Conservation (phyloP, 2,888 invertebrate genomes). For the Malthinus seriepunctatus region DNA sequence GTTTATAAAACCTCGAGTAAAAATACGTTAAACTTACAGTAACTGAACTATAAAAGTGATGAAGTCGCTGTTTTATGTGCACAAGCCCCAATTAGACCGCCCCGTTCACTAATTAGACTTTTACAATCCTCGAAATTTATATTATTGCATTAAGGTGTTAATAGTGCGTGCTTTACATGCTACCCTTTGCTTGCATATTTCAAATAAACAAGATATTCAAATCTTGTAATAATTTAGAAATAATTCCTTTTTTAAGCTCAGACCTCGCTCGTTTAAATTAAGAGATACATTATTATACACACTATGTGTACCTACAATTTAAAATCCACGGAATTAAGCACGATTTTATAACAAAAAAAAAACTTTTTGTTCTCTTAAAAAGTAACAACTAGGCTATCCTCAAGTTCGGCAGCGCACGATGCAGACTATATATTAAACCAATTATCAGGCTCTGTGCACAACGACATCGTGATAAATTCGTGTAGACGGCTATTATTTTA, state of each 20-base stretch:
- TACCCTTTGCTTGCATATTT: slow-evolving; percentile 18
- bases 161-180: slow-evolving; percentile 38
- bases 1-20: background rate
- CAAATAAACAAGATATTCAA: background rate
- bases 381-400: slow-evolving; percentile 19
- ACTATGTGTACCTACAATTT: slow-evolving; percentile 3
- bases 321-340: background rate
- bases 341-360: slow-evolving; percentile 15
- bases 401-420: slow-evolving; percentile 38
- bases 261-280: no score
- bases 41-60: slow-evolving; percentile 25
- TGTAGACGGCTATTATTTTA: slow-evolving; percentile 51
- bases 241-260: no score
- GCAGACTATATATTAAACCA: slow-evolving; percentile 52
- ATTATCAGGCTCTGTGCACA: slow-evolving; percentile 44
- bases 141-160: slow-evolving; percentile 37
- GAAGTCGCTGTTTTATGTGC: slow-evolving; percentile 30
- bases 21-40: slow-evolving; percentile 10
- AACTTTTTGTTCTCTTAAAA: slow-evolving; percentile 20
- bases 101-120: slow-evolving; percentile 41
- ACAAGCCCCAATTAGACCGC: slow-evolving; percentile 39
- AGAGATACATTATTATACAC: background rate
- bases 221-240: no score
- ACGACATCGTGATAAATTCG: slow-evolving; percentile 51
- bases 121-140: slow-evolving; percentile 42